Evolutionary conservation across 2,113 vertebrate species (phyloP), one percentile per base, ranked within the genome.

Genomic region (Casuarius casuarius): DNA sequence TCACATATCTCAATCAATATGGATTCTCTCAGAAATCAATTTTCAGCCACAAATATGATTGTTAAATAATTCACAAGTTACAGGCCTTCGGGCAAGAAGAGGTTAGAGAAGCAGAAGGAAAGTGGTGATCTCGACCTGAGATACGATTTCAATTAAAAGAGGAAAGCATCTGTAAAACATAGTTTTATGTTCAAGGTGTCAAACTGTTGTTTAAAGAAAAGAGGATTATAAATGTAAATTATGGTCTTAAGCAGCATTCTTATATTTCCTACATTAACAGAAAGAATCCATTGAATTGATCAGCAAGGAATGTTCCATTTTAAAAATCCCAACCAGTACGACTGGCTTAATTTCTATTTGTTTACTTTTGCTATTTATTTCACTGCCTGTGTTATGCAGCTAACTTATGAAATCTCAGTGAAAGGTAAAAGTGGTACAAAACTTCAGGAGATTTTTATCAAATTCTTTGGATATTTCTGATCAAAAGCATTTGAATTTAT

Each of bases 11-110:
- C 98, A 98, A 98, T 98, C 98, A 98, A 98, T 98, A 98, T 98
- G 95, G 98, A 98, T 98, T 98, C 97, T 97, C 97, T 98, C 94
- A 97, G 96, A 98, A 98, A 98, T 98, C 98, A 98, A 97, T 98
- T 98, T 98, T 96, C 97, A 87, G 96, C 98, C 96, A 97, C 97
- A 98, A 98, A 98, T 98, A 98, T 98, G 98, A 98, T 98, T 98
- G 97, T 98, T 98, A 97, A 98, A 98, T 98, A 98, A 98, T 98
- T 98, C 97, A 98, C 95, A 97, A 98, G 97, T 97, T 97, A 95
- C 94, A 97, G 96, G 96, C 97, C 97, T 98, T 98, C 82, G 70
- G 97, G 97, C 98, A 97, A 97, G 94, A 96, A 96, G 96, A 98
- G 97, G 96, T 98, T 97, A 98, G 93, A 84, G 87, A 96, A 97